phyloP scores from a whole-genome alignment of 2,888 invertebrate genomes.

The Pasiphila rectangulata region DNA sequence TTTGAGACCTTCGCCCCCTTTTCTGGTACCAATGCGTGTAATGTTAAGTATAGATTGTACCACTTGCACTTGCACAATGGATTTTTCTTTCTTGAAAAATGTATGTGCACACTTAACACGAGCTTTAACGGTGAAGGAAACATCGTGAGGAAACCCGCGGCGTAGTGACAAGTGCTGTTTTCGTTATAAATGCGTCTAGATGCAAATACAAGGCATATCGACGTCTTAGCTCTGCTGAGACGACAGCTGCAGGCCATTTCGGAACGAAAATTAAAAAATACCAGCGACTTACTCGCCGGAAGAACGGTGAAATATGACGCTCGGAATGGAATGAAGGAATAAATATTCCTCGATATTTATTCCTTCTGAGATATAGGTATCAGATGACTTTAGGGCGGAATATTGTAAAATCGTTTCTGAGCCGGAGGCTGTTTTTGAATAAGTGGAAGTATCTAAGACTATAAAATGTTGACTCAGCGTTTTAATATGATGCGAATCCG shows the following conservation, averaged over 20 bases:
- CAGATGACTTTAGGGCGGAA: background rate
- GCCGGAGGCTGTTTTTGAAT: background rate
- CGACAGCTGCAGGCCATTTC: slow-evolving; percentile 30
- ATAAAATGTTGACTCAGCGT: too few species aligned
- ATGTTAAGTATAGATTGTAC: too few species aligned
- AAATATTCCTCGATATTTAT: slow-evolving; percentile 11
- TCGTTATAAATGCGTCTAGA: slow-evolving; percentile 1
- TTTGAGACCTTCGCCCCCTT: too few species aligned
- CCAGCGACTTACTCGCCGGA: slow-evolving; percentile 21
- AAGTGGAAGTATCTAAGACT: too few species aligned
- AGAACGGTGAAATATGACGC: slow-evolving; percentile 27
- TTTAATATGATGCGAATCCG: too few species aligned
- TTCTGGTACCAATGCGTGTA: too few species aligned
- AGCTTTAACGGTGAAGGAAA: too few species aligned
- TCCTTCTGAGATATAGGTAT: slow-evolving; percentile 18
- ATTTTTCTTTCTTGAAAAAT: too few species aligned
- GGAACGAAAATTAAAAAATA: slow-evolving; percentile 30
- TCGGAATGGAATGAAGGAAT: slow-evolving; percentile 18
- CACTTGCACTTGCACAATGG: too few species aligned
- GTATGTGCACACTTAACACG: too few species aligned
- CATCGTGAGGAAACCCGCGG: too few species aligned
- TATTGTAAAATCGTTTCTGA: background rate
- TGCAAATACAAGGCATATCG: slow-evolving; percentile 24
- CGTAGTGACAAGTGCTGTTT: too few species aligned
- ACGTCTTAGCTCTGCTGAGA: slow-evolving; percentile 19